Percentiles rank a stretch among this genome's conserved stretches.
phyloP scores from a whole-genome alignment of 2,797 vertebrate species.

The Argentina silus region DNA sequence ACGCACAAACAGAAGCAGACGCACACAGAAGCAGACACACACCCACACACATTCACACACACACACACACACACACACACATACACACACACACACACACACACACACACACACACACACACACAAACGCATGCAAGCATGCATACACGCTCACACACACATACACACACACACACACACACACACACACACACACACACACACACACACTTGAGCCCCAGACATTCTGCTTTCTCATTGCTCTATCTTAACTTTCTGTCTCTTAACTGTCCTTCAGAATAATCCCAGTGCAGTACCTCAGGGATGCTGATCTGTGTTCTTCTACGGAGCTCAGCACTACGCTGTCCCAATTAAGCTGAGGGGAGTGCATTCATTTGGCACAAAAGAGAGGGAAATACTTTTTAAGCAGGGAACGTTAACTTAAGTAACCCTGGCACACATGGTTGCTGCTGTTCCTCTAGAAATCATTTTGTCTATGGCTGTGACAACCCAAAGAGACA shows the following conservation, averaged over 20 bases:
- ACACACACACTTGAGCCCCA: background rate
- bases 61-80: background rate
- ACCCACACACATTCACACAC: background rate
- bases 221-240: background rate
- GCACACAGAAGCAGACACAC: background rate
- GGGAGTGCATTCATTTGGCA: background rate
- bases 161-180: no score
- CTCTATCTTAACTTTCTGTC: background rate
- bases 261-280: conserved; percentile 7
- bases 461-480: no score
- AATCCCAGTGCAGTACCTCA: background rate
- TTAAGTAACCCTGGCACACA: background rate
- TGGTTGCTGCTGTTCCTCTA: background rate
- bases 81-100: no score
- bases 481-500: no score
- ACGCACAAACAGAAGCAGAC: no score
- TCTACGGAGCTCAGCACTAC: background rate
- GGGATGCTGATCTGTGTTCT: background rate
- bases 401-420: background rate
- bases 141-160: no score
- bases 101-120: no score
- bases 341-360: background rate
- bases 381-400: background rate
- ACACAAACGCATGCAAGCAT: no score
- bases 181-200: background rate